Percentiles rank a stretch among this genome's conserved stretches.
Evolutionary conservation across 2,113 vertebrate genomes (phyloP).

Genomic region (Rhea americana): DNA sequence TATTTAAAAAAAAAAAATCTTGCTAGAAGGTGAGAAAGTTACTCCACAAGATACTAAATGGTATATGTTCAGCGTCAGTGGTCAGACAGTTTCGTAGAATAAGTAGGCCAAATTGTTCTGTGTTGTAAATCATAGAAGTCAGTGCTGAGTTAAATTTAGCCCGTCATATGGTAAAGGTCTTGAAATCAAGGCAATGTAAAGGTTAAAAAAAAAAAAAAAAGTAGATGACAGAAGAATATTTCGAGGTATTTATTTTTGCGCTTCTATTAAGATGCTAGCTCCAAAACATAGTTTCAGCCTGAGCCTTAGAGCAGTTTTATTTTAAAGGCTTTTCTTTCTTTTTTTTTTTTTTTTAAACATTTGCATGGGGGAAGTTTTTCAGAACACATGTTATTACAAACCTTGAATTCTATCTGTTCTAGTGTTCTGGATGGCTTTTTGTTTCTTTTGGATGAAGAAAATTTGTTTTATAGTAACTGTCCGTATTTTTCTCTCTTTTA

Average conservation of each 20-base stretch:
- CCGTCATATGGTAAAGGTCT: neutral
- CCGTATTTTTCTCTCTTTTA: slow-evolving; percentile 38
- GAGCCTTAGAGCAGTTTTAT: slow-evolving; percentile 25
- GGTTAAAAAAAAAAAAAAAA: neutral
- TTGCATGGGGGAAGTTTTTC: slow-evolving; percentile 65
- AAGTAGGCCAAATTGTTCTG: slow-evolving; percentile 37
- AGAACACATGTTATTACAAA: slow-evolving; percentile 53
- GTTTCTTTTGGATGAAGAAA: slow-evolving; percentile 39
- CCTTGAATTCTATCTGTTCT: slow-evolving; percentile 49
- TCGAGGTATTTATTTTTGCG: neutral
- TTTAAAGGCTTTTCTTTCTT: slow-evolving; percentile 21
- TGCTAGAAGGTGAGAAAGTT: slow-evolving; percentile 1
- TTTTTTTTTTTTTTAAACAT: slow-evolving; percentile 5
- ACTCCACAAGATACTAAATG: neutral
- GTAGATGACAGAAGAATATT: neutral
- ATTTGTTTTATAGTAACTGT: slow-evolving; percentile 62
- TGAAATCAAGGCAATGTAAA: slow-evolving; percentile 25
- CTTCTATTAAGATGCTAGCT: neutral
- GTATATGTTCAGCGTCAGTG: neutral
- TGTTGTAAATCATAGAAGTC: slow-evolving; percentile 30
- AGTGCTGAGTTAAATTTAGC: slow-evolving; percentile 43
- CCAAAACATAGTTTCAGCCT: slow-evolving; percentile 3
- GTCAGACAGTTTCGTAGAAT: neutral
- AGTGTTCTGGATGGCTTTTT: slow-evolving; percentile 62
- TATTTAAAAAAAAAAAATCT: neutral